These are phyloP conservation scores for Marcusenius ussheri DNA, from an alignment of 2,113 vertebrate genomes.

Conservation along the genomic window DNA sequence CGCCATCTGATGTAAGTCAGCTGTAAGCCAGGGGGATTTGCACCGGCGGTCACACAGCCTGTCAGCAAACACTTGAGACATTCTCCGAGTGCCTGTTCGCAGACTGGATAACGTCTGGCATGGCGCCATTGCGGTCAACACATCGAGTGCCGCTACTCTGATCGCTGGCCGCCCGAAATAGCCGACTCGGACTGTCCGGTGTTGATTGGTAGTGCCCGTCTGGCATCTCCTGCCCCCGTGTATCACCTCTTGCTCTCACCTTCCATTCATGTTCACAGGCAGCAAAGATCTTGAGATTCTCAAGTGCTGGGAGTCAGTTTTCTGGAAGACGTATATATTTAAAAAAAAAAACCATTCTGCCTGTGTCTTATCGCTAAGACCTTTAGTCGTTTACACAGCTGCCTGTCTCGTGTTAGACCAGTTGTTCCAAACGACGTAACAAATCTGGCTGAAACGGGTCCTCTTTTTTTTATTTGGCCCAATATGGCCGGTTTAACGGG, in stretches of 20 bases:
- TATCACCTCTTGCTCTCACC: background rate
- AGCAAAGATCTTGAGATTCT: background rate
- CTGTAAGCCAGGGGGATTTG: background rate
- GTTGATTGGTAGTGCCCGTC: background rate
- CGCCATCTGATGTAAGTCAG: background rate
- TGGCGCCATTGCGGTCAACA: background rate
- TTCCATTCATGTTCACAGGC: background rate
- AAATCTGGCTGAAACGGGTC: background rate
- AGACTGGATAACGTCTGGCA: background rate
- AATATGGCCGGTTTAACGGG: background rate
- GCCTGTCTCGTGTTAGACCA: background rate
- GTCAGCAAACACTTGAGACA: conserved; percentile 1
- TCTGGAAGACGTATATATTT: background rate
- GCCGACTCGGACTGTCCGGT: background rate
- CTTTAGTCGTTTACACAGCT: background rate
- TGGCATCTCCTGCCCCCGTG: background rate
- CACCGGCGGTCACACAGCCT: background rate
- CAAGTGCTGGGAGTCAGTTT: background rate
- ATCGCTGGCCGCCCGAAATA: background rate
- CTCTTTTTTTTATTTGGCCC: background rate
- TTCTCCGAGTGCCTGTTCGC: background rate
- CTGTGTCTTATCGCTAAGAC: background rate
- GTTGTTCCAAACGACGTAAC: background rate
- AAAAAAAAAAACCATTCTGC: background rate
- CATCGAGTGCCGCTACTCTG: background rate